A percentile compares a stretch with the other conserved stretches of the same genome.
phyloP scores from a whole-genome alignment of 2,888 invertebrate species.

The Cryptus armator region DNA sequence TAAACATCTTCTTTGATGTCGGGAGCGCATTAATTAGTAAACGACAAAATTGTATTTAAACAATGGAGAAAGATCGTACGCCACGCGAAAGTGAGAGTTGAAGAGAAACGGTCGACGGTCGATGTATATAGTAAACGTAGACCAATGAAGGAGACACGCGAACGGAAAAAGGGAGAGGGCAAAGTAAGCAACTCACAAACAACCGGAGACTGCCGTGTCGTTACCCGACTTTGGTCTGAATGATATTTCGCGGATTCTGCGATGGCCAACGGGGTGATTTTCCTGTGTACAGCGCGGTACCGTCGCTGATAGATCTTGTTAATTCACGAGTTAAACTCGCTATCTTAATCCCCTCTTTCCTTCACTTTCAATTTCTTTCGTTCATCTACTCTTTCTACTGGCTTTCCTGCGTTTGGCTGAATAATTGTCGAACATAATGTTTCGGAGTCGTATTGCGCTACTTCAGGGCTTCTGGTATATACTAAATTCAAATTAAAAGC shows the following conservation, averaged over 20 bases:
- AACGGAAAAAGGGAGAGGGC: slow-evolving; percentile 62
- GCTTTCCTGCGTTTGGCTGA: slow-evolving; percentile 59
- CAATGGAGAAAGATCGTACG: slow-evolving; percentile 84
- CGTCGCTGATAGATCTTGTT: slow-evolving; percentile 79
- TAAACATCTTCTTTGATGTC: slow-evolving; percentile 87
- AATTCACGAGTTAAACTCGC: slow-evolving; percentile 78
- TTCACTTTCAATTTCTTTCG: slow-evolving; percentile 14
- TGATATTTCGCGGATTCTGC: slow-evolving; percentile 73
- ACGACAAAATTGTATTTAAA: slow-evolving; percentile 88
- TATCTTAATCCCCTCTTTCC: slow-evolving; percentile 42
- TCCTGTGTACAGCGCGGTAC: slow-evolving; percentile 47
- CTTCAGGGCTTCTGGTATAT: slow-evolving; percentile 32
- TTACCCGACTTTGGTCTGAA: slow-evolving; percentile 75
- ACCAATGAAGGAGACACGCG: slow-evolving; percentile 19
- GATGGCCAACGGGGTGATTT: slow-evolving; percentile 17
- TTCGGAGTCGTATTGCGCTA: slow-evolving; percentile 7
- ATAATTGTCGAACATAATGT: slow-evolving; percentile 78
- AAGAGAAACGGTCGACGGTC: slow-evolving; percentile 63
- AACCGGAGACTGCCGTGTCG: slow-evolving; percentile 75
- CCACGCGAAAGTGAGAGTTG: slow-evolving; percentile 66
- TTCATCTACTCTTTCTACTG: slow-evolving; percentile 30
- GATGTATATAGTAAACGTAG: slow-evolving; percentile 5
- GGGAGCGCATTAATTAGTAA: slow-evolving; percentile 87
- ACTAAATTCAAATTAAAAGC: slow-evolving; percentile 77
- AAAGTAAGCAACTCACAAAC: slow-evolving; percentile 81